Conservation (phyloP, 2,797 vertebrate genomes). For the Sebastiscus tertius region DNA sequence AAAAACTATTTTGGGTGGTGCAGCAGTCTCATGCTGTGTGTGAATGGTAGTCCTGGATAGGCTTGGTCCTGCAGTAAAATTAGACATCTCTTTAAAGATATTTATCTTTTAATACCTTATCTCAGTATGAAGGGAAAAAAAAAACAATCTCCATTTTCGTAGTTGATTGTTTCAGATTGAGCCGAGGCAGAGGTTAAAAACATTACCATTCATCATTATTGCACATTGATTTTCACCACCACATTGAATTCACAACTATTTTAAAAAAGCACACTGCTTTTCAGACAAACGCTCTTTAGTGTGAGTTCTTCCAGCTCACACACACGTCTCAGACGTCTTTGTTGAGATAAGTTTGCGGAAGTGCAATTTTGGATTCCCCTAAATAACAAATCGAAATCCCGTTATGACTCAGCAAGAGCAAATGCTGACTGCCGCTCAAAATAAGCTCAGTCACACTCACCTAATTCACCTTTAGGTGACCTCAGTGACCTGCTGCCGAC, state of each 20-base stretch:
- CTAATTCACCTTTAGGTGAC: constrained; percentile 43
- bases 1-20: not conserved
- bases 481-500: constrained; percentile 26
- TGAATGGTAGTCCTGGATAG: not conserved
- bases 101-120: not conserved
- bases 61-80: not conserved
- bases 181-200: not conserved
- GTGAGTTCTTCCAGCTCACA: not conserved
- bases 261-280: not conserved
- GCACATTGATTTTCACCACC: not conserved
- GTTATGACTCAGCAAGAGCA: constrained; percentile 46
- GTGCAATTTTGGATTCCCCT: not conserved
- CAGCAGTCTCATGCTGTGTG: not conserved
- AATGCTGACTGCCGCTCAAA: constrained; percentile 62
- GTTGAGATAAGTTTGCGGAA: not conserved
- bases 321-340: not conserved
- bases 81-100: not conserved
- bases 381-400: not conserved
- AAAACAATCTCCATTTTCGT: not conserved
- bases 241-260: not conserved
- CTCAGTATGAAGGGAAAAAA: not conserved
- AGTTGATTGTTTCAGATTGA: not conserved
- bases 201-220: not conserved
- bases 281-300: not conserved
- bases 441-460: constrained; percentile 7